Evolutionary conservation across 2,113 vertebrate genomes (phyloP), one percentile per base, ranked within the genome.

Genomic region (Plotosus lineatus): DNA sequence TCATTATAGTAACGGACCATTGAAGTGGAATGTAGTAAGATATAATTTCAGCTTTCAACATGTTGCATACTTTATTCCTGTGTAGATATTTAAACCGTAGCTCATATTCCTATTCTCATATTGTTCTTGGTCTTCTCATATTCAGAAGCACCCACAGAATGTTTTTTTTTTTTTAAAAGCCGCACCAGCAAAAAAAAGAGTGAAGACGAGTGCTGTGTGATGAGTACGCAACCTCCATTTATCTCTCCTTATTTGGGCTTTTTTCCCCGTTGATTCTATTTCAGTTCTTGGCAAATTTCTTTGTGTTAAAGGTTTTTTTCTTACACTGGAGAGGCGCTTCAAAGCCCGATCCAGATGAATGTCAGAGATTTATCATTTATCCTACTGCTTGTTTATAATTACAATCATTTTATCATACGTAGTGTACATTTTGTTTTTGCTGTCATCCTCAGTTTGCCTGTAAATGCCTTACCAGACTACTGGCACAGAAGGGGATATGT

Each of bases 231-330:
- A 31, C 58, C 60, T 80, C 75, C 80, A 50, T 85, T 80, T 81
- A 81, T 79, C 66, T 65, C 55, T 80, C 84, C 85, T 79, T 84
- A 76, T 87, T 81, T 83, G 65, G 84, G n/a, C 44, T 82, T 82
- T 76, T 85, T 79, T 74, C 63, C 11, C 23, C n/a, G n/a, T 44
- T 14, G 9, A n/a, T 56, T 72, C 77, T 80, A 80, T 83, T 85
- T 85, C 68, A 65, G 75, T 50, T 53, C 44, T 50, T 46, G 10
- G 36, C 2, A 23, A n/a, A 44, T 79, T 55, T 8, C 31, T 69
- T 81, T 74, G 8, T 38, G 3, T 15, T 36, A 2, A 17, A 36
- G 38, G 60, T 15, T 21, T 60, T 58, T 40, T 60, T n/a, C 5
- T 14, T 28, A 26, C 68, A n/a, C 80, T 50, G 40, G 5, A 66